Percentiles rank a stretch among this genome's conserved stretches.
Evolutionary conservation across 2,797 vertebrate genomes (phyloP).

Genomic region (Heteromormyrus szaboi): DNA sequence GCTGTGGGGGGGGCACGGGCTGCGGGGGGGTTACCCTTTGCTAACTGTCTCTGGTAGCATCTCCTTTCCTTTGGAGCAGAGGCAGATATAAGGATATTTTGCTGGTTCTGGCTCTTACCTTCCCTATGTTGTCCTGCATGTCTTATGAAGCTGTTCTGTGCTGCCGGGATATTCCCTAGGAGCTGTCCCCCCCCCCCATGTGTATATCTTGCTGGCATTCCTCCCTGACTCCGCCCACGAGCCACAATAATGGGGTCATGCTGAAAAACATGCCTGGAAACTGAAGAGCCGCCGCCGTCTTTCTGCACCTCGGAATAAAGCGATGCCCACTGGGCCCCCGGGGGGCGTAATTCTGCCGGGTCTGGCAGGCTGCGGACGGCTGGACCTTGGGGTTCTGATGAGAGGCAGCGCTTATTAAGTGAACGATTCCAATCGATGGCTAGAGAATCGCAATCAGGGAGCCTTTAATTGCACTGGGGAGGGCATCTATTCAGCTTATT

Average conservation of each 20-base stretch:
- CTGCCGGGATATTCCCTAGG: background rate
- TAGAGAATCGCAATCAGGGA: constrained; percentile 66
- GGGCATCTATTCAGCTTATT: constrained; percentile 69
- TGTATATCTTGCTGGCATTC: background rate
- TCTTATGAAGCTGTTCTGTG: background rate
- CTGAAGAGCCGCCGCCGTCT: constrained; percentile 36
- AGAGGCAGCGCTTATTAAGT: constrained; percentile 72
- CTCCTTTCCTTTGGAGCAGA: background rate
- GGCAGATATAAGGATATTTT: background rate
- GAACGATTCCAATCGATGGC: constrained; percentile 70
- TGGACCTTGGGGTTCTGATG: constrained; percentile 65
- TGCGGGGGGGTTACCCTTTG: background rate
- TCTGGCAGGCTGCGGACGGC: constrained; percentile 50
- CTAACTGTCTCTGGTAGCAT: background rate
- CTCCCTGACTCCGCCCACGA: background rate
- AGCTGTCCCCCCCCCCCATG: background rate
- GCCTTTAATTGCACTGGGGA: constrained; percentile 70
- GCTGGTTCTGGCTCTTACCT: background rate
- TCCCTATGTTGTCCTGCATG: background rate
- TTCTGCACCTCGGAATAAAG: constrained; percentile 55
- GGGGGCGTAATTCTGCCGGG: constrained; percentile 59
- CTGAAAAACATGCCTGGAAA: constrained; percentile 31
- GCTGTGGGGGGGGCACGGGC: background rate
- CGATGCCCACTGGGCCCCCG: constrained; percentile 57
- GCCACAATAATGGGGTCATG: background rate